phyloP scores from a whole-genome alignment of 2,113 vertebrate genomes.

The Athene noctua region DNA sequence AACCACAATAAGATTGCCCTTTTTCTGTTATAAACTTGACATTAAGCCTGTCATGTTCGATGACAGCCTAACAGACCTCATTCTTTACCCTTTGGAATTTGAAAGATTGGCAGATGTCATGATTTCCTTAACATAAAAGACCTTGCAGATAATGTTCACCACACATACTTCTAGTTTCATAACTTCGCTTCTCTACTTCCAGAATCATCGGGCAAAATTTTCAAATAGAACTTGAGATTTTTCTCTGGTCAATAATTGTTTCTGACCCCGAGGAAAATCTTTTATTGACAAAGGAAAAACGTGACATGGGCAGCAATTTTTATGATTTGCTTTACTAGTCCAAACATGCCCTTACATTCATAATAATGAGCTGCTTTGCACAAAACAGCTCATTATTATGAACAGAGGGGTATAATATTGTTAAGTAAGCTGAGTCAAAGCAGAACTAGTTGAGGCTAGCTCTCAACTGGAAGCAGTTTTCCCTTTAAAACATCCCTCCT shows the following conservation, averaged over 20 bases:
- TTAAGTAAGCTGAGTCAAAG: conserved; percentile 66
- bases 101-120: conserved; percentile 94
- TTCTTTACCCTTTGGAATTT: conserved; percentile 92
- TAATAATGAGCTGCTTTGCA: conserved; percentile 76
- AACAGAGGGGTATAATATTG: conserved; percentile 63
- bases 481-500: conserved; percentile 38
- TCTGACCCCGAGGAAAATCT: conserved; percentile 67
- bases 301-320: conserved; percentile 56
- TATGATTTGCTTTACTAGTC: conserved; percentile 75
- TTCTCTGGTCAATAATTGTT: conserved; percentile 56
- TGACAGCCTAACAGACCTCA: conserved; percentile 96
- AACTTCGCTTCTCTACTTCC: conserved; percentile 55
- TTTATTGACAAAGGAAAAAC: conserved; percentile 65
- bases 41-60: conserved; percentile 99
- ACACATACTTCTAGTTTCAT: conserved; percentile 63
- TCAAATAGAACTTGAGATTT: conserved; percentile 33
- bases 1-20: conserved; percentile 97
- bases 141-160: conserved; percentile 75
- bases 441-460: conserved; percentile 54
- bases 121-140: conserved; percentile 85
- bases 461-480: conserved; percentile 56
- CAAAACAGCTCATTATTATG: conserved; percentile 71
- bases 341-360: conserved; percentile 71
- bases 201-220: conserved; percentile 50
- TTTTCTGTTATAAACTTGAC: conserved; percentile 97